These are phyloP conservation scores for Chitala chitala DNA, from an alignment of 2,113 vertebrate species.

Conservation along the genomic window DNA sequence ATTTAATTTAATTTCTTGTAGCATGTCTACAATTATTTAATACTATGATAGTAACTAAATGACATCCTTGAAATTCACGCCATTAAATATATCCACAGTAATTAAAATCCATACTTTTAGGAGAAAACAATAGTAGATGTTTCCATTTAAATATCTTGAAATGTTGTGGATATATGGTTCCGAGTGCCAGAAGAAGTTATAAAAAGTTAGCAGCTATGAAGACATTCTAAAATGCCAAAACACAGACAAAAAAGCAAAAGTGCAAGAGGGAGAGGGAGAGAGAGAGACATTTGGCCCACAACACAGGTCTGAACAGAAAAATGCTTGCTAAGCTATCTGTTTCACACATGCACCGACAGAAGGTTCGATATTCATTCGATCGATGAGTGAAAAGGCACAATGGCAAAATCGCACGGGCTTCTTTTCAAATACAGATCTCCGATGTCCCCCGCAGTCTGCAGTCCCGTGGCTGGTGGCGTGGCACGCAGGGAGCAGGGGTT, in stretches of 20 bases:
- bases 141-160: not conserved
- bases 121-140: not conserved
- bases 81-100: not conserved
- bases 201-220: constrained; percentile 4
- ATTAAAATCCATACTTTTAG: not conserved
- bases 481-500: constrained; percentile 64
- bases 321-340: constrained; percentile 97
- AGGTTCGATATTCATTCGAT: constrained; percentile 99
- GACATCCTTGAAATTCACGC: not conserved
- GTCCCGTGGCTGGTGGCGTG: constrained; percentile 80
- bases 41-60: not conserved
- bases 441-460: constrained; percentile 84
- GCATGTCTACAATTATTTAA: not conserved
- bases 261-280: constrained; percentile 27
- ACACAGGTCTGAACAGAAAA: constrained; percentile 78
- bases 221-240: not conserved
- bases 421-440: constrained; percentile 97
- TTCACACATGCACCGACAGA: constrained; percentile 96
- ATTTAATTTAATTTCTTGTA: not conserved
- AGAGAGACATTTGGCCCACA: constrained; percentile 62
- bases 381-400: constrained; percentile 99
- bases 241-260: constrained; percentile 25
- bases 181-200: constrained; percentile 6
- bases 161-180: not conserved
- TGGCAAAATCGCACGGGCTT: constrained; percentile 93